phyloP scores from a whole-genome alignment of 2,797 vertebrate genomes.

The Enteromius mattozi region DNA sequence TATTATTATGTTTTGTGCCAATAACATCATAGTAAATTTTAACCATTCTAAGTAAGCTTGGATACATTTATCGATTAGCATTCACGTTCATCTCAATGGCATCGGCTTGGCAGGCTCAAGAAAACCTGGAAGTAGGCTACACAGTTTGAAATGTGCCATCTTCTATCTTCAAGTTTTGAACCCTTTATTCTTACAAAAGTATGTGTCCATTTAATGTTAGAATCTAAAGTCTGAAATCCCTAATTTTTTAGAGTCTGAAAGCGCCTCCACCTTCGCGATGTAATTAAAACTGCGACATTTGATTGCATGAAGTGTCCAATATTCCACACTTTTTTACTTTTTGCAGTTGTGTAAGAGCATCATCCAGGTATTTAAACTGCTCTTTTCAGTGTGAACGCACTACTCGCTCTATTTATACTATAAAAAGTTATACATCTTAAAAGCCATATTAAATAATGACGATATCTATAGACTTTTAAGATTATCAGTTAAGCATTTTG shows the following conservation, averaged over 20 bases:
- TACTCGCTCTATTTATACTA: too few relatives aligned
- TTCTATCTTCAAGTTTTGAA: background rate
- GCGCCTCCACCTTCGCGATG: too few relatives aligned
- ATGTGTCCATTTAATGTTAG: background rate
- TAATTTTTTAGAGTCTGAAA: background rate
- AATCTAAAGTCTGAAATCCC: background rate
- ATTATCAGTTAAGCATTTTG: too few relatives aligned
- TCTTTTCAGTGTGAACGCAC: too few relatives aligned
- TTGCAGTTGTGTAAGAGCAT: too few relatives aligned
- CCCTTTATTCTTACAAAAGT: background rate
- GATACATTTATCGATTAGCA: conserved; percentile 12
- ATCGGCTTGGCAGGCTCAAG: background rate
- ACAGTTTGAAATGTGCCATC: conserved; percentile 1
- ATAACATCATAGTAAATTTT: background rate
- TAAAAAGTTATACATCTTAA: too few relatives aligned
- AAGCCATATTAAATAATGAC: too few relatives aligned
- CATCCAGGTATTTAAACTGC: too few relatives aligned
- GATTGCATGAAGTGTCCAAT: too few relatives aligned
- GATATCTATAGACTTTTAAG: too few relatives aligned
- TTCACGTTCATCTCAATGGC: background rate
- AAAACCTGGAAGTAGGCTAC: background rate
- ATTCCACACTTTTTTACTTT: too few relatives aligned
- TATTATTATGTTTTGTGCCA: background rate
- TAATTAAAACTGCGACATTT: too few relatives aligned
- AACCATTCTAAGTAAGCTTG: background rate